Evolutionary conservation across 1,140 invertebrate genomes (phyloP), one percentile per base, ranked within the genome.

Genomic region (Calephelis nemesis): DNA sequence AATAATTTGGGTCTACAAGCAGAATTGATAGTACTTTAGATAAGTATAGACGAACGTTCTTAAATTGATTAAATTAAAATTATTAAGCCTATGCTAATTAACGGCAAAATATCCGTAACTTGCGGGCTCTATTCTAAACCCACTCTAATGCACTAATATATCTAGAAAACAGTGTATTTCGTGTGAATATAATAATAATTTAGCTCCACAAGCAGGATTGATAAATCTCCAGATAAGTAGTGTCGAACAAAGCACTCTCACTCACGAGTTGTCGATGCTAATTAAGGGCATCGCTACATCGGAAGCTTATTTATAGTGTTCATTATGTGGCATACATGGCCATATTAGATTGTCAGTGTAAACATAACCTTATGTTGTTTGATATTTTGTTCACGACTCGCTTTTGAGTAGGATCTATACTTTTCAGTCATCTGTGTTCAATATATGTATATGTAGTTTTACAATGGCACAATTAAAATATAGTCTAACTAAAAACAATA

Each of bases 241-340:
- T 63, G 62, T 65, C 15, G 54, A 69, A 75, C 65, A 72, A 75
- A 71, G 72, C 65, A 70, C 74, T 80, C 77, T 78, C 75, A 68
- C 72, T 77, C 72, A 72, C 76, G 76, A 60, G 54, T 65, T 76
- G 77, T 76, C 73, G 65, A 69, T 69, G 71, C 73, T 85, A 85
- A 83, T 85, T 85, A 85, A 78, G 74, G 81, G 70, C 77, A 80
- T 80, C 75, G 69, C 72, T 74, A 67, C 74, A 77, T 78, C 74
- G 74, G 67, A 48, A 65, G 74, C 71, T 79, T 73, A 78, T 75
- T 81, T 78, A 82, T 74, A 72, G 67, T 62, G 68, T 62, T 74
- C 75, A 74, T 78, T 77, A 78, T 73, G 70, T 40, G 40, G 62
- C 62, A 58, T 69, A 52, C 68, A 58, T 64, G 19, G 39, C 47